Evolutionary conservation across 2,113 vertebrate genomes (phyloP).

Genomic region (Gnathonemus longibarbis): DNA sequence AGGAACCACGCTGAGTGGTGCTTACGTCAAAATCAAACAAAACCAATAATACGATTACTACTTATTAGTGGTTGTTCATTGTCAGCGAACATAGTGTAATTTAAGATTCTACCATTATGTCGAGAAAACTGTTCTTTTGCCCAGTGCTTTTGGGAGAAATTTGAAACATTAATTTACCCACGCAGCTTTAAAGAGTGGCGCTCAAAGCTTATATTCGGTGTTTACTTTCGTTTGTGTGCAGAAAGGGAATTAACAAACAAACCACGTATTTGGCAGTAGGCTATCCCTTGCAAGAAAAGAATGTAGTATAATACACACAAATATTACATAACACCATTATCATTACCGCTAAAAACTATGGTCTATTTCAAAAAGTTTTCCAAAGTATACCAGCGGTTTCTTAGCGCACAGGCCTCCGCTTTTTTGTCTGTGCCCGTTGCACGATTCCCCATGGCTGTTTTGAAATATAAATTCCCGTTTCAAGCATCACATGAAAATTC

Average conservation of each 20-base stretch:
- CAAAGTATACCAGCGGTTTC: neutral
- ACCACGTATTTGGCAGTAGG: neutral
- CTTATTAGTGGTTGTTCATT: conserved; percentile 41
- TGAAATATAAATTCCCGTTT: neutral
- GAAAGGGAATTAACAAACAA: neutral
- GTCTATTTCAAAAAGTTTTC: neutral
- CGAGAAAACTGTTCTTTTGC: conserved; percentile 56
- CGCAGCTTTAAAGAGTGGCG: conserved; percentile 65
- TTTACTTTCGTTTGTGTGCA: conserved; percentile 22
- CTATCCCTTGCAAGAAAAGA: conserved; percentile 22
- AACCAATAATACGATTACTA: conserved; percentile 47
- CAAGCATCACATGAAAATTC: conserved; percentile 49
- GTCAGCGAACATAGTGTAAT: conserved; percentile 46
- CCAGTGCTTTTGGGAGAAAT: conserved; percentile 68
- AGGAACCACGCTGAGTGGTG: conserved; percentile 53
- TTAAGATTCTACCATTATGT: conserved; percentile 67
- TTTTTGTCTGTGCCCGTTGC: conserved; percentile 3
- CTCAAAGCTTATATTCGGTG: conserved; percentile 41
- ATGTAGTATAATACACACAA: neutral
- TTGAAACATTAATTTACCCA: conserved; percentile 79
- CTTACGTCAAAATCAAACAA: conserved; percentile 58
- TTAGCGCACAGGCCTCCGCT: neutral
- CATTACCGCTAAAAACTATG: neutral
- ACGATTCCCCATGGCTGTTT: neutral
- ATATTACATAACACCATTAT: neutral